Base-by-base conservation (phyloP, 1,140 invertebrate genomes). In the Limonius californicus region DNA sequence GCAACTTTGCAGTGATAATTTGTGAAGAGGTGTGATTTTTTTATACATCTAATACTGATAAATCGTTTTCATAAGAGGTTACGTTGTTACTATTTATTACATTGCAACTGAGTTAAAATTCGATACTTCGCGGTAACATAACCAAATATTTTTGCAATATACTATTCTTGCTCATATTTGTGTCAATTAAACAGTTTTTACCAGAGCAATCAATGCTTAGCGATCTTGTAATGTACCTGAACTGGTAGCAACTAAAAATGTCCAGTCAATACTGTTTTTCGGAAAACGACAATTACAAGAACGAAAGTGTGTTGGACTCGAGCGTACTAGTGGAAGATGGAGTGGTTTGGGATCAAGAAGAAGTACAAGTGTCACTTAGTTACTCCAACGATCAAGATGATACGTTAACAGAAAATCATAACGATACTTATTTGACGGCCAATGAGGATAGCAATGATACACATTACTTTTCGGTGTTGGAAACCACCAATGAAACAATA, bases 381-480 rank as follows among this genome's bases (percentile, higher is more conserved):
- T 63, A 23, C 6, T 59, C 54, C 20, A 54, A 66, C 23, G 62
- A 30, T 11, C 57, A 54, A 20, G 56, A 66, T 23, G 32, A 55
- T n/a, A 58, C 56, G 8, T 45, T 66, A 43, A 67, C 54, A 43
- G 69, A 69, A 9, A 68, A 64, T 19, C 61, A 69, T 8, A 69
- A 69, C 54, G 72, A 73, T 43, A 62, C 55, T 27, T 73, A 68
- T 67, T 55, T 62, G 1, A 69, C 70, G 43, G 67, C 69, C 6
- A 27, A 53, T 47, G 62, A 61, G 16, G 67, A 62, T 61, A 68
- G 65, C 9, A 67, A 69, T 53, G 63, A 63, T 30, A 72, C 71
- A 9, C 70, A 70, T 45, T 74, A 74, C 62, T 66, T 72, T 32
- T 72, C 72, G 1, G 64, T 72, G 20, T 58, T 72, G 15, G 71